phyloP scores from a whole-genome alignment of 2,113 vertebrate species.

The Ibidorhyncha struthersii region DNA sequence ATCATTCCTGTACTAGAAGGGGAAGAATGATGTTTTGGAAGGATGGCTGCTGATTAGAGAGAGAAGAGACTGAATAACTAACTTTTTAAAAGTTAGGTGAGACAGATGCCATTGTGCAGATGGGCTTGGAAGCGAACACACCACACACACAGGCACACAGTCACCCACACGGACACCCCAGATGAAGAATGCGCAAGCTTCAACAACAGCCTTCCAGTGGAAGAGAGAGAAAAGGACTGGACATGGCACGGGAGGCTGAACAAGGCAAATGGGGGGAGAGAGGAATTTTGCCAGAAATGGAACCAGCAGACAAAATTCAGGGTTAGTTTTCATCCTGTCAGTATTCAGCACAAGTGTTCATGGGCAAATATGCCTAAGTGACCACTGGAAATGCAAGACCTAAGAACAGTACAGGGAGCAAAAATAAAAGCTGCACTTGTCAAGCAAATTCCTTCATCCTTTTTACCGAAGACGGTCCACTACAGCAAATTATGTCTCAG shows the following conservation, averaged over 20 bases:
- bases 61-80: not conserved
- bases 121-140: not conserved
- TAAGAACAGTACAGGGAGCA: not conserved
- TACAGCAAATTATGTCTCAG: not conserved
- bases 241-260: fast-evolving
- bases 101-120: not conserved
- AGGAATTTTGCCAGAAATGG: not conserved
- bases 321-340: not conserved
- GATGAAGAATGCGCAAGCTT: not conserved
- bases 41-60: not conserved
- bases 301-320: not conserved
- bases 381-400: not conserved
- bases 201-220: not conserved
- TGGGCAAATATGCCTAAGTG: not conserved
- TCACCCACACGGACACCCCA: fast-evolving
- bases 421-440: not conserved
- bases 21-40: not conserved
- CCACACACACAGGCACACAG: not conserved
- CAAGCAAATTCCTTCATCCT: not conserved
- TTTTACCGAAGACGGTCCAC: not conserved
- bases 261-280: not conserved
- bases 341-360: not conserved
- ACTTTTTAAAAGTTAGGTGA: not conserved
- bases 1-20: not conserved
- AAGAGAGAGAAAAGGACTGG: not conserved